phyloP scores from a whole-genome alignment of 2,113 vertebrate genomes.

The Scophthalmus maximus region DNA sequence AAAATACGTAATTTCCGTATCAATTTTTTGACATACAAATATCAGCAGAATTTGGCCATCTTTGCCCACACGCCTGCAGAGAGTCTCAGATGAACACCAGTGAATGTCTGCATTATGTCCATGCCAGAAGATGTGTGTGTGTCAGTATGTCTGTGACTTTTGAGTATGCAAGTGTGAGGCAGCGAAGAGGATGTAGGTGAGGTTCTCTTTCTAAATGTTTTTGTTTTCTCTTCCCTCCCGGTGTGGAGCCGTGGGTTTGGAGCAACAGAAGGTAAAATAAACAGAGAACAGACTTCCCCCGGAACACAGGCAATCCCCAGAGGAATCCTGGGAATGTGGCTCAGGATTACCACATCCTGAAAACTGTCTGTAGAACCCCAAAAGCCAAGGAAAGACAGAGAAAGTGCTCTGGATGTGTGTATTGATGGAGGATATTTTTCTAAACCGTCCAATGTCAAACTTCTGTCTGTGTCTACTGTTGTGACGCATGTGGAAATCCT shows the following conservation, averaged over 20 bases:
- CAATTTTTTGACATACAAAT: too few species aligned
- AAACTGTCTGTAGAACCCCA: conserved; percentile 48
- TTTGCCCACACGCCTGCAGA: neutral
- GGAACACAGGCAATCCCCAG: conserved; percentile 76
- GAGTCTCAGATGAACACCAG: conserved; percentile 4
- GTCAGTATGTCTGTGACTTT: conserved; percentile 22
- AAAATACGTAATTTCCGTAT: too few species aligned
- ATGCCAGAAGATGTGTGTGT: conserved; percentile 16
- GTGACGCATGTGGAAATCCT: conserved; percentile 37
- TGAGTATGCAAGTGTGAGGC: conserved; percentile 38
- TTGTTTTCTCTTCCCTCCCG: conserved; percentile 76
- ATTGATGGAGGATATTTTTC: neutral
- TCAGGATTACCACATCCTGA: conserved; percentile 81
- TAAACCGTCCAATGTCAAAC: neutral
- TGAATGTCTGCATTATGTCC: conserved; percentile 30
- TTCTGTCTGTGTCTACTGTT: neutral
- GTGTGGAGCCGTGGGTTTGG: conserved; percentile 70
- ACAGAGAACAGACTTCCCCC: conserved; percentile 79
- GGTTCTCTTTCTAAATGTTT: conserved; percentile 74
- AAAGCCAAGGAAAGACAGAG: conserved; percentile 6
- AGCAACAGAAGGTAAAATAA: conserved; percentile 84
- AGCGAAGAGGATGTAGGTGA: conserved; percentile 73
- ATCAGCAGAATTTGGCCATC: too few species aligned
- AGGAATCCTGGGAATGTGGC: conserved; percentile 79
- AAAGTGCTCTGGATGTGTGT: conserved; percentile 19